phyloP scores from a whole-genome alignment of 2,797 vertebrate genomes.

The Anguilla megastoma region DNA sequence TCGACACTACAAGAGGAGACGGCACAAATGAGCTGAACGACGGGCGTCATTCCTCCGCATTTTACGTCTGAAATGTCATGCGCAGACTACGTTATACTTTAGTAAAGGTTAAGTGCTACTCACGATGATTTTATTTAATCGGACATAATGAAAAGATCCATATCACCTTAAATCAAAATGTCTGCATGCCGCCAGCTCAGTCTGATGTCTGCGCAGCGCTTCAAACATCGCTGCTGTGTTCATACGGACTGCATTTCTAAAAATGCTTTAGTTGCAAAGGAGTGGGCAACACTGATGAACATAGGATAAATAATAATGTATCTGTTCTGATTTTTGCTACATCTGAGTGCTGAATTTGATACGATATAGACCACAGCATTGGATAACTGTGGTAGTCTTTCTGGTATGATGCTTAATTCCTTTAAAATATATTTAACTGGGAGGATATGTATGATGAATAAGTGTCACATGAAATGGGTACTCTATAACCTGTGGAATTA shows the following conservation, averaged over 20 bases:
- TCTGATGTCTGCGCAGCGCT: background rate
- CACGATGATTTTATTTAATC: conserved; percentile 14
- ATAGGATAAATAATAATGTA: background rate
- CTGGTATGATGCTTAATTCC: background rate
- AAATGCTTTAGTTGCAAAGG: background rate
- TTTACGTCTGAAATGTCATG: conserved; percentile 13
- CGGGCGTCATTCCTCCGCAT: background rate
- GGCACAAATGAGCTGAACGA: background rate
- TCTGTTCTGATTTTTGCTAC: background rate
- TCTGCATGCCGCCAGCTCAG: background rate
- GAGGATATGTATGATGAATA: background rate
- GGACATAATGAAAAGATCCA: background rate
- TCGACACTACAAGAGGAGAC: background rate
- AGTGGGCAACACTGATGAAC: background rate
- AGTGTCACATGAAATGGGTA: background rate
- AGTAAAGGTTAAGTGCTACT: conserved; percentile 1
- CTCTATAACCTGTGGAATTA: background rate
- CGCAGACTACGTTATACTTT: background rate
- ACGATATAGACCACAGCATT: background rate
- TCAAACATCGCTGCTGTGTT: background rate
- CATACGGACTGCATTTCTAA: background rate
- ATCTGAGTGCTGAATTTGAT: background rate
- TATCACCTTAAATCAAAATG: background rate
- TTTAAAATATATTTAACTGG: background rate
- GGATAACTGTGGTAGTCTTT: background rate